phyloP scores from a whole-genome alignment of 2,113 vertebrate genomes.

The Oncorhynchus keta region DNA sequence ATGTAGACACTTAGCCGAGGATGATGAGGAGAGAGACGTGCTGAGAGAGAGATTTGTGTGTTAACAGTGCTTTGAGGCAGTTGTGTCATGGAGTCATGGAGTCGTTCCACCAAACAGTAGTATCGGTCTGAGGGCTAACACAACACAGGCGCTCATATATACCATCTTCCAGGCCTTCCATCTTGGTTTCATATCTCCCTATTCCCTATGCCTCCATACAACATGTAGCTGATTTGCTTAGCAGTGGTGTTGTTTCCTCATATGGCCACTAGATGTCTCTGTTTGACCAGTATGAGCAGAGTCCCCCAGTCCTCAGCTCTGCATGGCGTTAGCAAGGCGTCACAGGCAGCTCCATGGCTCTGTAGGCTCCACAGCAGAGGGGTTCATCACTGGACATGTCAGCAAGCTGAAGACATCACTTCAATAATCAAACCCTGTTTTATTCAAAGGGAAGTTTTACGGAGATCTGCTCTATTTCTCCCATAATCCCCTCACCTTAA shows the following conservation, averaged over 20 bases:
- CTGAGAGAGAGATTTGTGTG: conserved; percentile 8
- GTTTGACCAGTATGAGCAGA: conserved; percentile 39
- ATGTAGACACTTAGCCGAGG: not conserved
- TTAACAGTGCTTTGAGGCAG: not conserved
- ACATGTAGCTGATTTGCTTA: not conserved
- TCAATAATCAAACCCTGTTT: not conserved
- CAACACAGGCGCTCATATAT: conserved; percentile 49
- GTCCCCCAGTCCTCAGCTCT: conserved; percentile 15
- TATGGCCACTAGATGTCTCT: conserved; percentile 62
- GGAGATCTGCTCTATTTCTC: no score
- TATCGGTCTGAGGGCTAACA: conserved; percentile 28
- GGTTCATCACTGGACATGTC: conserved; percentile 43
- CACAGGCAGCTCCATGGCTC: not conserved
- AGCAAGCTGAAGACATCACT: not conserved
- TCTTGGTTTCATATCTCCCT: conserved; percentile 21
- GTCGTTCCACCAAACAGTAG: not conserved
- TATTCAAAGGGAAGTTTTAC: no score
- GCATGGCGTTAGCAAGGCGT: not conserved
- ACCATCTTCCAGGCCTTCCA: conserved; percentile 31
- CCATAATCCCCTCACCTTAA: no score
- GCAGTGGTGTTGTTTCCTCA: not conserved
- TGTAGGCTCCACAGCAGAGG: conserved; percentile 34
- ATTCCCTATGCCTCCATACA: not conserved
- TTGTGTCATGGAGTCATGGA: conserved; percentile 21
- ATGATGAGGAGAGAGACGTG: not conserved